These are phyloP conservation scores for Euplagia quadripunctaria DNA, from an alignment of 2,888 invertebrate genomes.

Conservation along the genomic window DNA sequence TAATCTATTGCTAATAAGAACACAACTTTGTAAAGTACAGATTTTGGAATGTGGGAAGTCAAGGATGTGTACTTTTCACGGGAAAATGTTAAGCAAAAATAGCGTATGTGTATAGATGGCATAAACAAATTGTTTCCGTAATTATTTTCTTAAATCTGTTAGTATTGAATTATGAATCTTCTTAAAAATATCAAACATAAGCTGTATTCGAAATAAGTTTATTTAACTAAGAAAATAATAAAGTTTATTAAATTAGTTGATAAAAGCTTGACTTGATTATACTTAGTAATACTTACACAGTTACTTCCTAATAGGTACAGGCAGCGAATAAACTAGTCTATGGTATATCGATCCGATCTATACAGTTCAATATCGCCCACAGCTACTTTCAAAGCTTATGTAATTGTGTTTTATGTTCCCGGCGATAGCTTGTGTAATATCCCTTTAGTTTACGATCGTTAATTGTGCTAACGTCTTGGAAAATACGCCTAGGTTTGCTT, in stretches of 20 bases:
- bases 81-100: background rate
- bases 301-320: background rate
- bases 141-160: too few species aligned
- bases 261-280: background rate
- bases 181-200: background rate
- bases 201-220: background rate
- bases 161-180: background rate
- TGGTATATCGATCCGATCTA: constrained; percentile 55
- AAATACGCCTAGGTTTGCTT: constrained; percentile 37
- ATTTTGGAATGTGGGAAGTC: background rate
- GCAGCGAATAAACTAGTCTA: background rate
- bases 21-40: background rate
- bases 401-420: constrained; percentile 69
- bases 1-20: too few species aligned
- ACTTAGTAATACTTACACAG: background rate
- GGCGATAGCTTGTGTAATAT: constrained; percentile 64
- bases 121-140: background rate
- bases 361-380: constrained; percentile 61
- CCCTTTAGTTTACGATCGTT: constrained; percentile 49
- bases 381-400: constrained; percentile 69
- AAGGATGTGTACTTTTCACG: too few species aligned
- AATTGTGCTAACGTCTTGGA: constrained; percentile 56
- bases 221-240: background rate
- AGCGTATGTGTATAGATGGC: background rate
- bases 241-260: background rate